Conservation (phyloP, 2,113 vertebrate genomes). For the Rhea americana region DNA sequence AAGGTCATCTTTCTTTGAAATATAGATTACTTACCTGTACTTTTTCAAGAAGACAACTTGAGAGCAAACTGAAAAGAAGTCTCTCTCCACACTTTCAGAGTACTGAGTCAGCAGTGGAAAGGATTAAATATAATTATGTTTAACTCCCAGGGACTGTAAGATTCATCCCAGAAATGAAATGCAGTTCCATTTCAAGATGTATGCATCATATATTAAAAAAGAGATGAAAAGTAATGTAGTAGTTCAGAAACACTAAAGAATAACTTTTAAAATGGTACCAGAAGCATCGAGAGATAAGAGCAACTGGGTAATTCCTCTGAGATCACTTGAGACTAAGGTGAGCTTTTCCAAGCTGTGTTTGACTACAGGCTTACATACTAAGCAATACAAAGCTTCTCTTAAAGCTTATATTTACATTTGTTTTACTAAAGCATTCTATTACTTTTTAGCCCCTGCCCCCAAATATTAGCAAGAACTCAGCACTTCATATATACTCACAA, state of each 20-base stretch:
- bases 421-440: background rate
- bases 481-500: background rate
- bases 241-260: constrained; percentile 19
- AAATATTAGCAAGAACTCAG: background rate
- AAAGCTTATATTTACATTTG: background rate
- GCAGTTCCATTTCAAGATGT: constrained; percentile 31
- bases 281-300: constrained; percentile 30
- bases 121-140: constrained; percentile 69
- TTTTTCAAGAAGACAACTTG: constrained; percentile 55
- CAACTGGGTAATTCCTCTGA: background rate
- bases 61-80: constrained; percentile 57
- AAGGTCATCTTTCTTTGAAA: constrained; percentile 82
- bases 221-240: background rate
- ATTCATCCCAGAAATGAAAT: constrained; percentile 62
- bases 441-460: background rate
- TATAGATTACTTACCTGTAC: constrained; percentile 71
- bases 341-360: background rate
- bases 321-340: background rate
- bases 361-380: background rate
- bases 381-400: background rate
- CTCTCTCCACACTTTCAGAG: constrained; percentile 23
- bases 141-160: constrained; percentile 25
- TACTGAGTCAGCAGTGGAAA: constrained; percentile 69
- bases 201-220: background rate
- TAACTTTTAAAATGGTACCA: constrained; percentile 38